Evolutionary conservation across 2,797 vertebrate genomes (phyloP).

Genomic region (Anabacerthia variegaticeps): DNA sequence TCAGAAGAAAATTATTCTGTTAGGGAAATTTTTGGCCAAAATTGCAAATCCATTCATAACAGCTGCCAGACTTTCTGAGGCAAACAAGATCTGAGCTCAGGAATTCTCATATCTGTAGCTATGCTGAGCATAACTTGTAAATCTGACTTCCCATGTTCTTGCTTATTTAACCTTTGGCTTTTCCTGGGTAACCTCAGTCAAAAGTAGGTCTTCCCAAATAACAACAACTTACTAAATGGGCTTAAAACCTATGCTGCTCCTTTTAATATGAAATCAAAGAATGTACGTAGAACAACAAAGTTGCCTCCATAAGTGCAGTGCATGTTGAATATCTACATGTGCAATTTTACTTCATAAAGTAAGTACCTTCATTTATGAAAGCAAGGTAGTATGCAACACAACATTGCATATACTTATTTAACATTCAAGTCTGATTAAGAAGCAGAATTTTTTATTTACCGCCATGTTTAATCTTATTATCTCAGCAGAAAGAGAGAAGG

Average conservation of each 20-base stretch:
- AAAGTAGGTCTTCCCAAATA: not conserved
- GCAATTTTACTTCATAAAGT: not conserved
- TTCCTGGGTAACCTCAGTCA: not conserved
- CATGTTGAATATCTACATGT: not conserved
- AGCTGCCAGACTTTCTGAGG: not conserved
- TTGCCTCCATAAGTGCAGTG: not conserved
- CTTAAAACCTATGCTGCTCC: not conserved
- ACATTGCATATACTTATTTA: not conserved
- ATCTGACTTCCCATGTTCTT: not conserved
- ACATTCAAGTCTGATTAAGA: not conserved
- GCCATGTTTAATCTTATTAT: not conserved
- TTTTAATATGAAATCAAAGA: not conserved
- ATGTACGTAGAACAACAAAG: not conserved
- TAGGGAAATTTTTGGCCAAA: conserved; percentile 3
- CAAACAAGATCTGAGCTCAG: not conserved
- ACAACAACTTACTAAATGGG: not conserved
- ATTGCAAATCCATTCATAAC: not conserved
- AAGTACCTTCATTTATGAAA: not conserved
- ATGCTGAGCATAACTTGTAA: not conserved
- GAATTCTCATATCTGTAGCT: not conserved
- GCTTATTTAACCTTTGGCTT: not conserved
- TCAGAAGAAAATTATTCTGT: conserved; percentile 26
- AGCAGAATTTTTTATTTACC: not conserved
- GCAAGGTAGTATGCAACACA: not conserved
- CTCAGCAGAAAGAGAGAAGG: not conserved